phyloP scores from a whole-genome alignment of 2,113 vertebrate species.

The Nibea coibor region DNA sequence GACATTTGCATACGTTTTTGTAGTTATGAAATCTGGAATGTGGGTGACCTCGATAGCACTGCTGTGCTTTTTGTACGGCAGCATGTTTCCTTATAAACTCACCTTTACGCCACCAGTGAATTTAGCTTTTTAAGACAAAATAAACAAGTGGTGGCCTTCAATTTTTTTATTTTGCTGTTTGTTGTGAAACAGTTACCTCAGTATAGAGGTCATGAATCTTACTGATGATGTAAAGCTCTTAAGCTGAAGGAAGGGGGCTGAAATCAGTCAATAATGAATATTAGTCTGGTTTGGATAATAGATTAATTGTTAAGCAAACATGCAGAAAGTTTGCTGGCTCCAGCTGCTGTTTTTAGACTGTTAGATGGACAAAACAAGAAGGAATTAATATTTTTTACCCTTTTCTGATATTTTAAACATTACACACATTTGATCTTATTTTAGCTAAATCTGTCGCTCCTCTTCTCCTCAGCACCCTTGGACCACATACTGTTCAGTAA shows the following conservation, averaged over 20 bases:
- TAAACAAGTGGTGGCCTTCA: background rate
- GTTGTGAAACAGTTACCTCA: conserved; percentile 12
- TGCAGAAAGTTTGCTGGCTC: too few species aligned
- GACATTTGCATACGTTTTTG: conserved; percentile 62
- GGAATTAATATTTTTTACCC: background rate
- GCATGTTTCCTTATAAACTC: background rate
- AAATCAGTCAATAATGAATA: too few species aligned
- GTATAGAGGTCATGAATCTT: background rate
- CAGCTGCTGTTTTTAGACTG: background rate
- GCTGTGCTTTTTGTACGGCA: conserved; percentile 67
- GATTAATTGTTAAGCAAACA: background rate
- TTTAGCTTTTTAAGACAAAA: background rate
- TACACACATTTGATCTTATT: too few species aligned
- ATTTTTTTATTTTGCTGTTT: background rate
- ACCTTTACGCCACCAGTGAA: background rate
- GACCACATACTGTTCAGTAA: conserved; percentile 93
- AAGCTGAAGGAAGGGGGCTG: too few species aligned
- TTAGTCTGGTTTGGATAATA: too few species aligned
- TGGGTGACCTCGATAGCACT: conserved; percentile 74
- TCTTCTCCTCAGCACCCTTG: conserved; percentile 84
- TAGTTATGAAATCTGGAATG: conserved; percentile 74
- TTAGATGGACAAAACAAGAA: background rate
- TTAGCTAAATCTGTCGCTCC: background rate
- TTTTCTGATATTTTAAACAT: background rate
- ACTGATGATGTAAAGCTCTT: background rate